phyloP scores from a whole-genome alignment of 1,140 invertebrate species.

The Caenorhabditis inopinata region DNA sequence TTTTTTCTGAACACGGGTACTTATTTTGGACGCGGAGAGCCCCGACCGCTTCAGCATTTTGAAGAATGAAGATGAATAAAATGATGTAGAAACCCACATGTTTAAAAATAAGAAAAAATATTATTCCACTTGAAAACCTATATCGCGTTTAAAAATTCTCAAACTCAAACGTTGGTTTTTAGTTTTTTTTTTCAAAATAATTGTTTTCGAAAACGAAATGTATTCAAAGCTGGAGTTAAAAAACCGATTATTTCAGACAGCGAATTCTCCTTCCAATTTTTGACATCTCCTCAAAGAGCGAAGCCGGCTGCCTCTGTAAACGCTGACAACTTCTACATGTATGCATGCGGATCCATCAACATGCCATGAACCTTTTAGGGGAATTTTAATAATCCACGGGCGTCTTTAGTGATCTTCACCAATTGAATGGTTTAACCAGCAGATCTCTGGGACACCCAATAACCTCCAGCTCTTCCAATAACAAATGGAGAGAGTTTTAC shows the following conservation, averaged over 20 bases:
- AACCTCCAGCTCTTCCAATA: background rate
- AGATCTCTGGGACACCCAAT: slow-evolving; percentile 5
- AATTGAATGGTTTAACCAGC: background rate
- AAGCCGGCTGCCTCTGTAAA: slow-evolving; percentile 12
- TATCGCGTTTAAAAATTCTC: too few species aligned
- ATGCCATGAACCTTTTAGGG: background rate
- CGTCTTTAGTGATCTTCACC: slow-evolving; percentile 3
- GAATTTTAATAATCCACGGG: background rate
- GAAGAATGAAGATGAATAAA: too few species aligned
- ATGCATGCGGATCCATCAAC: slow-evolving; percentile 19
- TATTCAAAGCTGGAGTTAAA: too few species aligned
- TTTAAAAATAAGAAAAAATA: too few species aligned
- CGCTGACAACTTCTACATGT: slow-evolving; percentile 23
- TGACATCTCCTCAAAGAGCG: slow-evolving; percentile 8
- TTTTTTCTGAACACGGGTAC: too few species aligned
- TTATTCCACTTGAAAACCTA: too few species aligned
- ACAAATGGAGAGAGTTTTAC: background rate
- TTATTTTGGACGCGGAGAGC: too few species aligned
- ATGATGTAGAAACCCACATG: too few species aligned
- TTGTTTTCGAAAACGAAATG: too few species aligned
- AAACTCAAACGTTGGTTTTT: too few species aligned
- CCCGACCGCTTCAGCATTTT: too few species aligned
- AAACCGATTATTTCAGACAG: background rate
- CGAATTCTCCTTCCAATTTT: background rate
- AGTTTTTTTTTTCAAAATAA: too few species aligned